These are phyloP conservation scores for Plebejus anna DNA, from an alignment of 2,888 invertebrate species.

Conservation along the genomic window DNA sequence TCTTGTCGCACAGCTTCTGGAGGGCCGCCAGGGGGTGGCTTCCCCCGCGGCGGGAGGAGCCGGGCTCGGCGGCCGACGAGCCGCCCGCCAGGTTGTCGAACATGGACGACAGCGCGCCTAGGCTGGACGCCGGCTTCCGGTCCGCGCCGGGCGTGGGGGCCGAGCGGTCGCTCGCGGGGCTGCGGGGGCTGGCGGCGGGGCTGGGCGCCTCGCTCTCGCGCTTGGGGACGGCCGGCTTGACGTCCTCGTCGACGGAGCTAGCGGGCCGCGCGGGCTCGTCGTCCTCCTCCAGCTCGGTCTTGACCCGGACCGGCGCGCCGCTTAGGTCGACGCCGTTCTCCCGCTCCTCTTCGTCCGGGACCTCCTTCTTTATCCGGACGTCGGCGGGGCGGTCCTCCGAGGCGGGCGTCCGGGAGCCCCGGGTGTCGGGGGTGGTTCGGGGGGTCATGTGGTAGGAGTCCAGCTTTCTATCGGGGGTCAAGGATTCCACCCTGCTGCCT, in stretches of 20 bases:
- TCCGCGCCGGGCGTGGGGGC: slow-evolving; percentile 85
- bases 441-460: slow-evolving; percentile 84
- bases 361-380: slow-evolving; percentile 80
- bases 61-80: slow-evolving; percentile 65
- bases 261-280: slow-evolving; percentile 74
- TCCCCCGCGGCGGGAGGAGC: slow-evolving; percentile 83
- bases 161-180: slow-evolving; percentile 89
- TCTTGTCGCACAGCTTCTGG: slow-evolving; percentile 97
- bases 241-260: slow-evolving; percentile 62
- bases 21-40: slow-evolving; percentile 96
- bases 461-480: slow-evolving; percentile 89
- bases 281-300: slow-evolving; percentile 82
- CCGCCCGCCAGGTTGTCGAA: slow-evolving; percentile 90
- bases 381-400: slow-evolving; percentile 81
- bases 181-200: slow-evolving; percentile 82
- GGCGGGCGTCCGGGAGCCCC: slow-evolving; percentile 80
- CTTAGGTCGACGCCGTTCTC: slow-evolving; percentile 71
- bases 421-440: slow-evolving; percentile 85
- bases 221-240: slow-evolving; percentile 64
- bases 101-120: slow-evolving; percentile 93
- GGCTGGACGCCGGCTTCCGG: slow-evolving; percentile 82
- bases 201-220: slow-evolving; percentile 79
- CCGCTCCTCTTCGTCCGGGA: slow-evolving; percentile 73
- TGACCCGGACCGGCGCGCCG: slow-evolving; percentile 77
- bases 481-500: slow-evolving; percentile 87